Evolutionary conservation across 2,797 vertebrate species (phyloP), one percentile per base, ranked within the genome.

Genomic region (Characodon lateralis): DNA sequence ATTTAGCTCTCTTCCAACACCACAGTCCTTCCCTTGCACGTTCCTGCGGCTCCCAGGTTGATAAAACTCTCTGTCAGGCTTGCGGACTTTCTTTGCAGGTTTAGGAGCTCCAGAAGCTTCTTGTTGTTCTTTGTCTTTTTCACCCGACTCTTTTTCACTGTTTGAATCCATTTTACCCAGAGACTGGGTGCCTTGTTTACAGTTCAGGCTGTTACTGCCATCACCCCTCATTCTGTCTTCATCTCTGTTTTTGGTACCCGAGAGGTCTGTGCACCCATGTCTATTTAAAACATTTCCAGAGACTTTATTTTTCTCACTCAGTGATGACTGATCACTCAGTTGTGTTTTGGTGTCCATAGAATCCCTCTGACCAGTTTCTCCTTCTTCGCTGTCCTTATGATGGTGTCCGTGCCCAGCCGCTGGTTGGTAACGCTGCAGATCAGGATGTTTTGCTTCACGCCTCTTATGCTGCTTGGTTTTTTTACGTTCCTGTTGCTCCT

Each of bases 51-150:
- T 96, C 26, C 97, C 97, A 9, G 98, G 97, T 89, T 98, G 98
- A 92, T 99, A 99, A 87, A 99, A 97, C 89, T 96, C 96, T 80
- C 96, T 91, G 89, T 99, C 98, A 0, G 98, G 98, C 89, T 99
- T 99, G 81, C 96, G 98, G 39, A 93, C 86, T 92, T 95, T 98
- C 83, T 92, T 92, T 43, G 89, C 63, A 0, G 80, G 86, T 63
- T 94, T 95, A 0, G 83, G 79, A 41, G 74, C 72, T 59, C 82
- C 87, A 7, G 58, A 77, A 35, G 87, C 74, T 50, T 91, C 88
- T 55, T 87, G 87, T 22, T 85, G 82, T 53, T 91, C 91, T 53
- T 43, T 68, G 28, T 87, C 84, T 55, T 86, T 83, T 78, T 89
- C 84, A 48, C 20, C 59, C 41, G 59, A 46, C 35, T 41, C 35